These are phyloP conservation scores for Coenobita brevimanus DNA, from an alignment of 1,140 invertebrate genomes.

Conservation along the genomic window DNA sequence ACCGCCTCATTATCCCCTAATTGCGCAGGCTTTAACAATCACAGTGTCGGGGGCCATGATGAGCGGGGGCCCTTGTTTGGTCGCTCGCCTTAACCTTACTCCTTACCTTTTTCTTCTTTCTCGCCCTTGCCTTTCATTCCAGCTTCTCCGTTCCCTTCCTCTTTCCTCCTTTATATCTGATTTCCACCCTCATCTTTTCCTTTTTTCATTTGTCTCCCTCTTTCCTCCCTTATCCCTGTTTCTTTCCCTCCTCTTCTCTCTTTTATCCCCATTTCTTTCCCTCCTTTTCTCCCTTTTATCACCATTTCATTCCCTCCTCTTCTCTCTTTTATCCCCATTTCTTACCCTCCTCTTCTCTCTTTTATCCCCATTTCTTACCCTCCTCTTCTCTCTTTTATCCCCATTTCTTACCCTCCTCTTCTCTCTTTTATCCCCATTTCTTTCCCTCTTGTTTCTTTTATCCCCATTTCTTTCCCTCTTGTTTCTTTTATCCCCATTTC, in stretches of 20 bases:
- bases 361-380: neutral
- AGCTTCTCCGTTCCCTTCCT: neutral
- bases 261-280: no score
- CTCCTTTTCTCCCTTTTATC: constrained; percentile 12
- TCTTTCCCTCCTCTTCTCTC: no score
- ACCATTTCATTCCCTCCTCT: neutral
- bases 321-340: neutral
- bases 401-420: neutral
- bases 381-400: neutral
- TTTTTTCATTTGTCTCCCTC: no score
- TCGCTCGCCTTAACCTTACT: neutral
- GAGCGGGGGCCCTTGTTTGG: no score
- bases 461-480: neutral
- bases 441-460: neutral
- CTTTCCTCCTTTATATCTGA: neutral
- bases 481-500: neutral
- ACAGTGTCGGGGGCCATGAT: no score
- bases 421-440: neutral
- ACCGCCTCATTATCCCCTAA: constrained; percentile 31
- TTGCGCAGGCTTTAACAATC: constrained; percentile 39
- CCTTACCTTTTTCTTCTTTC: neutral
- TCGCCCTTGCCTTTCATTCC: neutral
- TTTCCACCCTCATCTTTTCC: neutral
- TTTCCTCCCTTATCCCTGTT: neutral
- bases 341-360: neutral